A percentile compares a stretch with the other conserved stretches of the same genome.
Evolutionary conservation across 2,888 invertebrate genomes (phyloP).

Genomic region (Papilio demoleus): DNA sequence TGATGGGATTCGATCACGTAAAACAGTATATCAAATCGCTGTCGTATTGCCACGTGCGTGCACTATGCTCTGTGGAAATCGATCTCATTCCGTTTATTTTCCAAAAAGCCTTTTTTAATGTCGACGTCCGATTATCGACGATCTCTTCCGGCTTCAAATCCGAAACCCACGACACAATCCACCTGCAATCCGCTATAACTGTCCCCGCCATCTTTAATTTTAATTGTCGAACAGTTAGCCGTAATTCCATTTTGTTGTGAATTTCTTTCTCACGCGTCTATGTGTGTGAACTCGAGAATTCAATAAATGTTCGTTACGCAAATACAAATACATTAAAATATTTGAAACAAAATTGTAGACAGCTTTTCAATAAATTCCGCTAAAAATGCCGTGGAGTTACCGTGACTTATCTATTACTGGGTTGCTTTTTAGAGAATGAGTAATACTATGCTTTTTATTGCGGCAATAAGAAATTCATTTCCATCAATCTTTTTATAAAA

Average conservation of each 20-base stretch:
- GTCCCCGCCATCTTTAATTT: constrained; percentile 72
- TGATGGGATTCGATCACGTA: constrained; percentile 45
- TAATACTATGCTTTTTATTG: constrained; percentile 4
- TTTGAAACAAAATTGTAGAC: constrained; percentile 36
- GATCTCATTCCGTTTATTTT: constrained; percentile 68
- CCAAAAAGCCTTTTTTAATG: constrained; percentile 61
- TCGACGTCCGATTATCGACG: constrained; percentile 73
- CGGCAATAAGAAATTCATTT: not conserved
- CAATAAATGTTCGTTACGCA: constrained; percentile 70
- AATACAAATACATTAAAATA: constrained; percentile 50
- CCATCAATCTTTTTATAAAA: not conserved
- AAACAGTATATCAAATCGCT: constrained; percentile 64
- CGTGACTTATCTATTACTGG: constrained; percentile 25
- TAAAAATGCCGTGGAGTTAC: constrained; percentile 24
- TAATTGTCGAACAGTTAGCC: constrained; percentile 77
- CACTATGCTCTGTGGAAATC: constrained; percentile 80
- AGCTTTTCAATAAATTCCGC: constrained; percentile 35
- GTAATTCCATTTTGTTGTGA: constrained; percentile 66
- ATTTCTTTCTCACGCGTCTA: constrained; percentile 74
- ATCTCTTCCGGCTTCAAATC: constrained; percentile 69
- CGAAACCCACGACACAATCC: constrained; percentile 78
- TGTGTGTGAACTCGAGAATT: constrained; percentile 74
- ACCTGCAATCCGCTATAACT: constrained; percentile 75
- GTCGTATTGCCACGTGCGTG: constrained; percentile 76
- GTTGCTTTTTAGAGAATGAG: not conserved